These are phyloP conservation scores for Natator depressus DNA, from an alignment of 2,113 vertebrate genomes.

Conservation along the genomic window DNA sequence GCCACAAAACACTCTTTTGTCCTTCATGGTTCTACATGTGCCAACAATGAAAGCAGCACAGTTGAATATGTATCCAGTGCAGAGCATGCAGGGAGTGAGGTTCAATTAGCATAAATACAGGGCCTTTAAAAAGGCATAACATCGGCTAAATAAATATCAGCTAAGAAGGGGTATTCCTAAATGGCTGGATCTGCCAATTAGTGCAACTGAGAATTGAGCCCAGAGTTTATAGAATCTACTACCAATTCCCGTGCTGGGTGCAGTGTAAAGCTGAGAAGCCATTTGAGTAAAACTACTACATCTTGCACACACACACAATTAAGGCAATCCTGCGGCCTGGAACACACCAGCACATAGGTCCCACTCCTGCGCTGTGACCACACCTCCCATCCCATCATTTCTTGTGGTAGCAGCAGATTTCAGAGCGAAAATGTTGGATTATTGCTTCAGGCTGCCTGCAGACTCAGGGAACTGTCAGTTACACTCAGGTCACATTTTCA, in stretches of 20 bases:
- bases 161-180: neutral
- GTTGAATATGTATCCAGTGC: neutral
- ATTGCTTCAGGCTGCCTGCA: neutral
- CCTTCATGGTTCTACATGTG: neutral
- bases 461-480: neutral
- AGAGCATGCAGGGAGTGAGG: neutral
- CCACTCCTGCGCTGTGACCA: neutral
- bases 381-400: neutral
- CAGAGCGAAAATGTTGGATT: neutral
- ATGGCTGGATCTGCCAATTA: neutral
- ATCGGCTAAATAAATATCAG: neutral
- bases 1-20: neutral
- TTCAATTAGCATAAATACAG: neutral
- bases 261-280: rapidly evolving
- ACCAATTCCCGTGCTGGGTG: neutral
- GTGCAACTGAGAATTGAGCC: neutral
- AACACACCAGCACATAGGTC: neutral
- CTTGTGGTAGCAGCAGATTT: neutral
- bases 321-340: neutral
- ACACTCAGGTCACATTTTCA: neutral
- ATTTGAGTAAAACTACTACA: neutral
- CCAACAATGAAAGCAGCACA: neutral
- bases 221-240: neutral
- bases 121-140: neutral
- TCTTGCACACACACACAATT: neutral